These are phyloP conservation scores for Egretta garzetta DNA, from an alignment of 2,113 vertebrate genomes.

Conservation along the genomic window DNA sequence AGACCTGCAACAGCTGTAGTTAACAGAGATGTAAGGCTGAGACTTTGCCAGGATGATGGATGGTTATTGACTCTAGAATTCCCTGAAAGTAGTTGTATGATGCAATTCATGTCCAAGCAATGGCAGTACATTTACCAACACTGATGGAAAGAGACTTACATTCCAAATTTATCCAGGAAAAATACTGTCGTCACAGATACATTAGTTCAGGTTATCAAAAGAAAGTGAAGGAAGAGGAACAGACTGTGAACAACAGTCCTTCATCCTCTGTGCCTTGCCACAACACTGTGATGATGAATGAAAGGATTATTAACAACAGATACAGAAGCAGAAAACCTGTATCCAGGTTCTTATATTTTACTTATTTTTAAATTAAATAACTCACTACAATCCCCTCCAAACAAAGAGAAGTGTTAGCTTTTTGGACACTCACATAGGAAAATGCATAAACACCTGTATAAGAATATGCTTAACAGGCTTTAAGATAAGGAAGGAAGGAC, in stretches of 20 bases:
- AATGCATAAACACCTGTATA: not conserved
- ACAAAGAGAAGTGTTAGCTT: not conserved
- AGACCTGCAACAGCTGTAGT: not conserved
- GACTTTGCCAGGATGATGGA: slow-evolving; percentile 10
- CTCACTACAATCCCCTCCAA: not conserved
- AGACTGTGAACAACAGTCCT: not conserved
- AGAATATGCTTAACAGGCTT: not conserved
- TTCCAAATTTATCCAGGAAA: not conserved
- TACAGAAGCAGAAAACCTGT: not conserved
- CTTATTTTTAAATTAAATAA: not conserved
- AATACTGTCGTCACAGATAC: not conserved
- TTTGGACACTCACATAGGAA: not conserved
- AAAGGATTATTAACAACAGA: not conserved
- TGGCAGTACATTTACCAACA: not conserved
- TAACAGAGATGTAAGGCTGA: slow-evolving; percentile 3
- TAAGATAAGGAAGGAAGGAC: not conserved
- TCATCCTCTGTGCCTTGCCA: not conserved
- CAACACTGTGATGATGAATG: not conserved
- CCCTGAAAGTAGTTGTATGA: slow-evolving; percentile 1
- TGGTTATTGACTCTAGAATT: slow-evolving; percentile 3
- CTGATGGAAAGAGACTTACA: not conserved
- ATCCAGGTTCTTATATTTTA: not conserved
- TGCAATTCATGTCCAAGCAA: not conserved
- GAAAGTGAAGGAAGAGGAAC: not conserved
- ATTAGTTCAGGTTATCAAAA: not conserved